Evolutionary conservation across 2,797 vertebrate genomes (phyloP), one percentile per base, ranked within the genome.

Genomic region (Enteromius trimaculatus): DNA sequence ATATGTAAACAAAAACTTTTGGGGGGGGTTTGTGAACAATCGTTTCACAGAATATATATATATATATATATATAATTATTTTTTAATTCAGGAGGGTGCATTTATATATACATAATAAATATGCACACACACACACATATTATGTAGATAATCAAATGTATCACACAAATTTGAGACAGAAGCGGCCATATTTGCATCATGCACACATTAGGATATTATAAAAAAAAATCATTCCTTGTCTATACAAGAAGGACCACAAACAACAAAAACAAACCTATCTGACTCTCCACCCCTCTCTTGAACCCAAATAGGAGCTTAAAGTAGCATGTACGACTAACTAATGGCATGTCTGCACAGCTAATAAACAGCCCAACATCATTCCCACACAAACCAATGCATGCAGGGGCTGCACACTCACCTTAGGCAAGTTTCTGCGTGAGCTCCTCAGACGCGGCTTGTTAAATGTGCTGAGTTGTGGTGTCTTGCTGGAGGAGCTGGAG

Each of bases 401-500:
- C 49, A 26, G 74, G 51, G 53, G 13, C 16, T n/a, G 19, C 51
- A 21, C 8, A 7, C 90, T 90, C 90, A 96, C 96, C 95, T 96
- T 94, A 0, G 88, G 86, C 0, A 89, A 70, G 60, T 84, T 39
- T 49, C 87, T 84, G 17, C 75, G 53, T 75, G 91, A 81, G 1
- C 84, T 10, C 31, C 93, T 92, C 0, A 60, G 81, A 3, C 89
- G 68, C 0, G 47, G 93, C 78, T 94, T 94, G 80, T 90, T 86
- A 83, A 89, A 89, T 14, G 88, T 76, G 66, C 86, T 72, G 86
- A 93, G 90, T 6, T 79, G 60, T 0, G 90, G 90, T 55, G 95
- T 92, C 86, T 95, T 95, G 90, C 94, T 95, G 86, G 95, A 95
- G 89, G 94, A 95, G 83, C 82, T 70, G 65, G 87, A 87, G 92